Conservation (phyloP, 2,797 vertebrate species). For the Enteromius thamalakanensis region DNA sequence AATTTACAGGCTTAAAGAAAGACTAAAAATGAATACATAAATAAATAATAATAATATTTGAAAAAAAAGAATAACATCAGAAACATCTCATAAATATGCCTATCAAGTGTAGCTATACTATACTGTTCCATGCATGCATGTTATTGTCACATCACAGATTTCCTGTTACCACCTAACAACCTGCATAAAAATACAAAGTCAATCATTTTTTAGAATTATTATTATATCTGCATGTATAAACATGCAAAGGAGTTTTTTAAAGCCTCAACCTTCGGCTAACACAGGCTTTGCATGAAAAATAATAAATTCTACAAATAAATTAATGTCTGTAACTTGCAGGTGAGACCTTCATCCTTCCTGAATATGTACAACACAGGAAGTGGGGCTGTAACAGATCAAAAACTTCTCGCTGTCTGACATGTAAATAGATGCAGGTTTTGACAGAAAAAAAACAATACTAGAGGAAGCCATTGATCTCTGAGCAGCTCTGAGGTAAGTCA, state of each 20-base stretch:
- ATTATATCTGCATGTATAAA: neutral
- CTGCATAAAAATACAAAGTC: neutral
- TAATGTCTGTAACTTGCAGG: neutral
- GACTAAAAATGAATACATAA: neutral
- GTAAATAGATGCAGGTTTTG: neutral
- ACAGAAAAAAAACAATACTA: neutral
- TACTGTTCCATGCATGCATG: neutral
- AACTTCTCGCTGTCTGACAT: neutral
- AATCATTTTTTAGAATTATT: neutral
- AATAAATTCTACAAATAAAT: neutral
- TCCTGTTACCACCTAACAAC: conserved; percentile 23
- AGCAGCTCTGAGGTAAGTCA: conserved; percentile 3
- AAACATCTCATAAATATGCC: neutral
- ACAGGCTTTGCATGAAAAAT: neutral
- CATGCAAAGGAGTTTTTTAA: neutral
- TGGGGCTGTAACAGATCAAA: neutral
- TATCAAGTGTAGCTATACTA: neutral
- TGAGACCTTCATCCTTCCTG: neutral
- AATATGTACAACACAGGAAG: conserved; percentile 5
- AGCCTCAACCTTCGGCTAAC: neutral
- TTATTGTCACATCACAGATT: neutral
- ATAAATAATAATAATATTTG: neutral
- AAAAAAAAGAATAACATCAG: neutral
- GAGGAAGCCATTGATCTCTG: neutral
- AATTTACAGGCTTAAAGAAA: neutral